Base-by-base conservation (phyloP, 2,797 vertebrate species). In the Percopsis omiscomaycus region DNA sequence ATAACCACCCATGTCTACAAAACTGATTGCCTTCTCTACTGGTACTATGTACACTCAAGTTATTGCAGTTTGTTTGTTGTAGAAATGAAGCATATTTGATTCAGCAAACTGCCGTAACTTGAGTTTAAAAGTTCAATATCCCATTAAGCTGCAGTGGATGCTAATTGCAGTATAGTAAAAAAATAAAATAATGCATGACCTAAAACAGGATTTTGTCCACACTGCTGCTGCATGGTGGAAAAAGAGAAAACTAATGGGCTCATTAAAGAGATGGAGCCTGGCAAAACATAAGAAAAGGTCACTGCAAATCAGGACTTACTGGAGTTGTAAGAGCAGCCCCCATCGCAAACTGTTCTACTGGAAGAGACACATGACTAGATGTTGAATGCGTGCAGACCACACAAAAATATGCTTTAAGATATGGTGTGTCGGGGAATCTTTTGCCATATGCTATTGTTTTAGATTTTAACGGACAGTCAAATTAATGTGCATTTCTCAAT, bases 271-370 rank as follows among this genome's bases (percentile, higher is more conserved):
- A 81, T 62, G 61, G 73, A 82, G 79, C 75, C 82, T 67, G 79
- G 74, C 73, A 79, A 78, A 71, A 73, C 64, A 78, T 79, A 82
- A 66, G 75, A 82, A 87, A 61, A 91, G 81, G 84, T 86, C 90
- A 93, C 89, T 5, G 89, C 94, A 96, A 82, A 92, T 90, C 89
- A 91, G 76, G 86, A 98, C 96, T 98, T 98, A 98, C 96, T 94
- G 95, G 91, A 78, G 86, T 84, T 86, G 46, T 88, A 87, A 88
- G 89, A 92, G 89, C 68, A 77, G 91, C 92, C 89, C 91, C 92
- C 87, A 91, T 92, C 91, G 90, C 91, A 94, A 91, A 91, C 94
- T 89, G 91, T 91, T 94, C 95, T 96, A 94, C 93, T 94, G 91
- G 92, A 93, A 94, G 76, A 87, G 84, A 93, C 89, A 83, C 69